Evolutionary conservation across 2,888 invertebrate species (phyloP).

Genomic region (Philereme vetulata): DNA sequence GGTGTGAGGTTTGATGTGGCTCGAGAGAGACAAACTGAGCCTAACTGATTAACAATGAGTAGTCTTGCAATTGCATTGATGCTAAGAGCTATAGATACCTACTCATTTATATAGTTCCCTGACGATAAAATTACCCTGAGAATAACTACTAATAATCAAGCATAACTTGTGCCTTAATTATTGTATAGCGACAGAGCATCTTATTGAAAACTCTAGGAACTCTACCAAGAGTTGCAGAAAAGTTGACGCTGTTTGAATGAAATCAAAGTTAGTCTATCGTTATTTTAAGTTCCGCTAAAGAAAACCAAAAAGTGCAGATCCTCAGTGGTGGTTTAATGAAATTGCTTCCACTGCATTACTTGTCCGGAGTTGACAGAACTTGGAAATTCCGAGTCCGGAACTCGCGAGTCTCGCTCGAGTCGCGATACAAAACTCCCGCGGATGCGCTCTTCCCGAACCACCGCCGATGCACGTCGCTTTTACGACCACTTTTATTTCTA

Average conservation of each 20-base stretch:
- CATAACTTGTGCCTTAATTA: too few species aligned
- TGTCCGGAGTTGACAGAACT: slow-evolving; percentile 13
- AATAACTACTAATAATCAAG: too few species aligned
- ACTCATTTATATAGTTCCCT: too few species aligned
- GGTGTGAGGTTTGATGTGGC: too few species aligned
- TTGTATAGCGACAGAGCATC: slow-evolving; percentile 1
- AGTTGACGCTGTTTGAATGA: slow-evolving; percentile 19
- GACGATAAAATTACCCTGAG: too few species aligned
- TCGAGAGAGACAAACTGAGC: too few species aligned
- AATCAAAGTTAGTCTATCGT: slow-evolving; percentile 27
- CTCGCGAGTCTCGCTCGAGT: not conserved
- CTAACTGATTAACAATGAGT: too few species aligned
- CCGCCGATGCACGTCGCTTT: slow-evolving; percentile 4
- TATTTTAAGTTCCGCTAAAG: slow-evolving; percentile 24
- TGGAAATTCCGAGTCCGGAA: slow-evolving; percentile 2
- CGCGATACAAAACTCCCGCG: slow-evolving; percentile 3
- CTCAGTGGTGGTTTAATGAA: slow-evolving; percentile 15
- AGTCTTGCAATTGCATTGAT: too few species aligned
- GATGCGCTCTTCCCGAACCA: slow-evolving; percentile 4
- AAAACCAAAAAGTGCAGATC: slow-evolving; percentile 19
- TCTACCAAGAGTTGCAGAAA: not conserved
- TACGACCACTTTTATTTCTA: too few species aligned
- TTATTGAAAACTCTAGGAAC: slow-evolving; percentile 12
- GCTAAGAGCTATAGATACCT: too few species aligned
- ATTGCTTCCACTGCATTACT: slow-evolving; percentile 18